Evolutionary conservation across 2,797 vertebrate species (phyloP).

Genomic region (Amblyopsis hoosieri): DNA sequence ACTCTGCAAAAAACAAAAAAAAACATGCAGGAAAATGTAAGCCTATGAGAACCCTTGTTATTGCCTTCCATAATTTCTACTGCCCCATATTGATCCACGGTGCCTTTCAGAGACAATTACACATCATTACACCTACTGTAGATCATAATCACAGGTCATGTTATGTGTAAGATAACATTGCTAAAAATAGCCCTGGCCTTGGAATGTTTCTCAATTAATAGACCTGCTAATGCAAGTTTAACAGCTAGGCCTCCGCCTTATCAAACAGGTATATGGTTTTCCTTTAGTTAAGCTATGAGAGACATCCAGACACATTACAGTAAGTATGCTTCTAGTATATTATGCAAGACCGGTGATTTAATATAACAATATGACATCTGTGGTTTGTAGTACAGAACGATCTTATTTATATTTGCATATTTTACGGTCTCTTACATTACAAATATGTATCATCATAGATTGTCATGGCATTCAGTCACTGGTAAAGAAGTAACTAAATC

Average conservation of each 20-base stretch:
- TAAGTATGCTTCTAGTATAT: too few relatives aligned
- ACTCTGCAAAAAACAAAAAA: not conserved
- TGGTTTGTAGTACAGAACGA: too few relatives aligned
- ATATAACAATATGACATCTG: too few relatives aligned
- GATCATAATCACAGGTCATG: conserved; percentile 35
- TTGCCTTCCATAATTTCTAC: conserved; percentile 9
- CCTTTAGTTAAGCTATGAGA: too few relatives aligned
- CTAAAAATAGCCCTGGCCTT: too few relatives aligned
- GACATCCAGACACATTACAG: too few relatives aligned
- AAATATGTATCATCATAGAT: conserved; percentile 39
- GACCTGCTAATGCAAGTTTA: too few relatives aligned
- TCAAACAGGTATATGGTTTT: too few relatives aligned
- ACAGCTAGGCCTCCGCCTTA: too few relatives aligned
- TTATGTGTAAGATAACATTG: too few relatives aligned
- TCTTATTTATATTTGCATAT: conserved; percentile 44
- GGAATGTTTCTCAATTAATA: not conserved
- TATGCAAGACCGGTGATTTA: too few relatives aligned
- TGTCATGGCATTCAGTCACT: conserved; percentile 24
- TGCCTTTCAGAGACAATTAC: conserved; percentile 48
- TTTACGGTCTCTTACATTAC: conserved; percentile 31
- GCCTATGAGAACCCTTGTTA: conserved; percentile 27
- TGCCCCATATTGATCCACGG: conserved; percentile 63
- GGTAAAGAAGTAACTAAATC: conserved; percentile 17
- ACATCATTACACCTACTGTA: conserved; percentile 41
- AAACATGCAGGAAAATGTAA: conserved; percentile 25